phyloP scores from a whole-genome alignment of 1,140 invertebrate species.

The Euborellia annulipes region DNA sequence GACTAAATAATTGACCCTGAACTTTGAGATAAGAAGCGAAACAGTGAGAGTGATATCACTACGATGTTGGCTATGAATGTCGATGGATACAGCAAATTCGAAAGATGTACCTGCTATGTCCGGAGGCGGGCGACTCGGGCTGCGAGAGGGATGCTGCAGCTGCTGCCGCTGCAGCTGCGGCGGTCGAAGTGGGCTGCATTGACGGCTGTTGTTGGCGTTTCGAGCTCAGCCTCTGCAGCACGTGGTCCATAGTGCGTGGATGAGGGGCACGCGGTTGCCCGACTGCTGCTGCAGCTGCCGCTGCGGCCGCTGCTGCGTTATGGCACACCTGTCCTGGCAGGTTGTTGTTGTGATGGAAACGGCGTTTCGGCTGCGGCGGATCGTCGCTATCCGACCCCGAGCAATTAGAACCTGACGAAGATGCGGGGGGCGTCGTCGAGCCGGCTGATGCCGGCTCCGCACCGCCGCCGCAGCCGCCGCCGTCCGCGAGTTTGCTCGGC shows the following conservation, averaged over 20 bases:
- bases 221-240: constrained; percentile 63
- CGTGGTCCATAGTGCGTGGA: constrained; percentile 69
- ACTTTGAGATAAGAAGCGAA: neutral
- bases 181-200: too few relatives aligned
- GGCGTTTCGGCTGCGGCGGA: constrained; percentile 3
- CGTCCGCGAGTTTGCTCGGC: constrained; percentile 76
- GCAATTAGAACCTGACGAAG: constrained; percentile 32
- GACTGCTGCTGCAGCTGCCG: constrained; percentile 2
- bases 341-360: too few relatives aligned
- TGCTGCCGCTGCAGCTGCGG: too few relatives aligned
- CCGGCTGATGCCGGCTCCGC: constrained; percentile 25
- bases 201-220: constrained; percentile 47
- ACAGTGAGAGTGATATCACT: too few relatives aligned
- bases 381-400: constrained; percentile 30
- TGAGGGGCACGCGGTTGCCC: constrained; percentile 7
- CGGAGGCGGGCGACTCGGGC: too few relatives aligned
- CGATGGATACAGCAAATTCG: too few relatives aligned
- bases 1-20: too few relatives aligned
- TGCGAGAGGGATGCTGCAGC: too few relatives aligned
- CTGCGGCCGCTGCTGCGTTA: neutral
- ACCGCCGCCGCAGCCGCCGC: constrained; percentile 34
- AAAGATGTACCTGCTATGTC: too few relatives aligned
- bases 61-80: too few relatives aligned
- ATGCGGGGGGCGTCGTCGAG: constrained; percentile 38
- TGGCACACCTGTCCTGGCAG: constrained; percentile 1